Evolutionary conservation across 2,888 invertebrate species (phyloP).

Genomic region (Cordylochernes scorpioides): DNA sequence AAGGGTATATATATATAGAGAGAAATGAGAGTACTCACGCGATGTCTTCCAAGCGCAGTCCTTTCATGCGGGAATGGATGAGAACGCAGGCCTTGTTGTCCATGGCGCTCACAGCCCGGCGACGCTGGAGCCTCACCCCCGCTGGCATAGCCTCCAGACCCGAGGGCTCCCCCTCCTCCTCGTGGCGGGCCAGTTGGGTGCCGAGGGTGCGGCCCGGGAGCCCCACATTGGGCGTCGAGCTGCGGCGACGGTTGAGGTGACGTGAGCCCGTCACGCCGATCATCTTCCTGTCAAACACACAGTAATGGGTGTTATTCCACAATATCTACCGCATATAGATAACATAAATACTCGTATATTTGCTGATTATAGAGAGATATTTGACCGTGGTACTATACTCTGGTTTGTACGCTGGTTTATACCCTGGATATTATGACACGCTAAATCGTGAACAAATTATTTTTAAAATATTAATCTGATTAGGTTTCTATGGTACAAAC

Average conservation of each 20-base stretch:
- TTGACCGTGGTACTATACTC: too few species aligned
- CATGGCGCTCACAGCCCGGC: constrained; percentile 53
- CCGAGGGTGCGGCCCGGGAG: constrained; percentile 5
- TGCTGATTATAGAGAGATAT: too few species aligned
- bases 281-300: too few species aligned
- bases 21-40: constrained; percentile 37
- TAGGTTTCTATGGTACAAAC: too few species aligned
- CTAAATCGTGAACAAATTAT: too few species aligned
- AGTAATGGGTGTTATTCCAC: too few species aligned
- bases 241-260: constrained; percentile 14
- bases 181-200: constrained; percentile 2
- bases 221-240: constrained; percentile 15
- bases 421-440: too few species aligned
- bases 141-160: constrained; percentile 14
- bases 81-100: constrained; percentile 73
- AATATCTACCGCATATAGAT: too few species aligned
- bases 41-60: constrained; percentile 42
- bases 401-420: too few species aligned
- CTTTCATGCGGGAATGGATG: constrained; percentile 48
- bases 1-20: too few species aligned
- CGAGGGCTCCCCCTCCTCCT: constrained; percentile 7
- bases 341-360: too few species aligned
- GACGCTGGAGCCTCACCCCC: constrained; percentile 16
- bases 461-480: too few species aligned
- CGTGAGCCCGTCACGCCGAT: constrained; percentile 15